Evolutionary conservation across 1,140 invertebrate genomes (phyloP).

Genomic region (Nephila pilipes): DNA sequence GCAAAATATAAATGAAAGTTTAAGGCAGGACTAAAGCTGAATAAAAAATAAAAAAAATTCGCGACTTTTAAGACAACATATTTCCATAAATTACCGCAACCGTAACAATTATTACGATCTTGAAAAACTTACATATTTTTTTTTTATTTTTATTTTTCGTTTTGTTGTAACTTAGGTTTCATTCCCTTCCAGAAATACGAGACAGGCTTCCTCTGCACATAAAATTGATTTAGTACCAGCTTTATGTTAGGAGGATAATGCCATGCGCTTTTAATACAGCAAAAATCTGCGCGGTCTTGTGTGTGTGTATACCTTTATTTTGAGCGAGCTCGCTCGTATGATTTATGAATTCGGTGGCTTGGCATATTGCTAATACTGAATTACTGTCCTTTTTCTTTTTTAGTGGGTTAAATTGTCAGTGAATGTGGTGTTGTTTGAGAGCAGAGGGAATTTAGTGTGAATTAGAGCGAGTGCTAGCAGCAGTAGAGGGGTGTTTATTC

Average conservation of each 20-base stretch:
- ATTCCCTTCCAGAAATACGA: slow-evolving; percentile 33
- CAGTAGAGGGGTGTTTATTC: slow-evolving; percentile 57
- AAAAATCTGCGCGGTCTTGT: slow-evolving; percentile 57
- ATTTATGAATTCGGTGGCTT: slow-evolving; percentile 43
- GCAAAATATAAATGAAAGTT: slow-evolving; percentile 30
- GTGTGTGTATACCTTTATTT: slow-evolving; percentile 42
- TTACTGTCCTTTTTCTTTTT: slow-evolving; percentile 65
- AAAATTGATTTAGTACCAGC: slow-evolving; percentile 73
- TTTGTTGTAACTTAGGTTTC: slow-evolving; percentile 51
- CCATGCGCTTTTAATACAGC: slow-evolving; percentile 55
- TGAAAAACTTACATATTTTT: slow-evolving; percentile 56
- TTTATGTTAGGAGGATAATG: slow-evolving; percentile 56
- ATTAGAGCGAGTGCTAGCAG: slow-evolving; percentile 54
- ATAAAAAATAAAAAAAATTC: background rate
- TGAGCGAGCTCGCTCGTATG: background rate
- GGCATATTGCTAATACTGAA: slow-evolving; percentile 76
- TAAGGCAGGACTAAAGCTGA: background rate
- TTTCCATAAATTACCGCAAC: slow-evolving; percentile 76
- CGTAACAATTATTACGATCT: slow-evolving; percentile 77
- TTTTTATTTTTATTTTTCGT: slow-evolving; percentile 54
- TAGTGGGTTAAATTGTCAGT: slow-evolving; percentile 73
- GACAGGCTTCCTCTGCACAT: slow-evolving; percentile 59
- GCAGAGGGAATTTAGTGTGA: slow-evolving; percentile 59
- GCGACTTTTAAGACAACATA: slow-evolving; percentile 75
- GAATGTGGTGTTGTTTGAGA: slow-evolving; percentile 44